phyloP scores from a whole-genome alignment of 2,888 invertebrate species.

The Zonitis immaculata region DNA sequence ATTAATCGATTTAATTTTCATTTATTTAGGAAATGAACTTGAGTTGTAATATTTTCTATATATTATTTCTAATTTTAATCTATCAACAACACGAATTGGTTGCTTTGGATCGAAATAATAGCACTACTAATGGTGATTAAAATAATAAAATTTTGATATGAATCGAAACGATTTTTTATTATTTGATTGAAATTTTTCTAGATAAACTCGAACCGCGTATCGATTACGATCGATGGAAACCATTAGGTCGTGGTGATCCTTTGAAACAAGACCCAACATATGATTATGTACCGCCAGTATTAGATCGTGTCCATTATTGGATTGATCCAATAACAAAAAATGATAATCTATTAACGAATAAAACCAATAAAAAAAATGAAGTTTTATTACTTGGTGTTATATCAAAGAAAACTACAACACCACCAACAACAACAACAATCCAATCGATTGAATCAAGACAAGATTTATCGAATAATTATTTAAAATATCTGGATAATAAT shows the following conservation, averaged over 20 bases:
- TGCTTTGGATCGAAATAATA: neutral
- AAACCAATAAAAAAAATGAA: constrained; percentile 53
- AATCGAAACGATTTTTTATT: neutral
- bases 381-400: constrained; percentile 66
- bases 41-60: neutral
- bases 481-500: constrained; percentile 52
- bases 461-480: constrained; percentile 46
- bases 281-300: constrained; percentile 77
- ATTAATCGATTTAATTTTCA: neutral
- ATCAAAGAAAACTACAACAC: constrained; percentile 59
- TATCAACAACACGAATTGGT: neutral
- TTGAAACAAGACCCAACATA: constrained; percentile 80
- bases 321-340: constrained; percentile 58
- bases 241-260: constrained; percentile 76
- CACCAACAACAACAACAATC: constrained; percentile 30
- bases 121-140: neutral
- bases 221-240: constrained; percentile 83
- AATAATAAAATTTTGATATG: neutral
- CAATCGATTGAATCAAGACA: constrained; percentile 41
- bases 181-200: neutral
- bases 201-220: constrained; percentile 59
- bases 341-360: constrained; percentile 42
- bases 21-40: neutral
- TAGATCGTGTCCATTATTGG: constrained; percentile 79
- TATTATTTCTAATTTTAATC: neutral